Evolutionary conservation across 2,888 invertebrate species (phyloP).

Genomic region (Hyalella azteca): DNA sequence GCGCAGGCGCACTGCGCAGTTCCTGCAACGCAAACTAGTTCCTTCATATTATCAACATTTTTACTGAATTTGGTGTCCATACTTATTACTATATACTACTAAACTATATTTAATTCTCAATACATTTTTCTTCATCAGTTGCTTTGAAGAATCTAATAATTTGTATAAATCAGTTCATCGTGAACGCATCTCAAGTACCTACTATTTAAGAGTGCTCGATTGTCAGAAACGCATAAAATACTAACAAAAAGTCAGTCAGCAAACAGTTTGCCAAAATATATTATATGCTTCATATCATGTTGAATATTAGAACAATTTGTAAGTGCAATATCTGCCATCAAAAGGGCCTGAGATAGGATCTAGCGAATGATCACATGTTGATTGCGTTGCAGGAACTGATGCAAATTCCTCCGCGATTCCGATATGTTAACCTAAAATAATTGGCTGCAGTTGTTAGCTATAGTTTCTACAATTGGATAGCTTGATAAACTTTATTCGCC

Average conservation of each 20-base stretch:
- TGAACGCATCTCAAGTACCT: background rate
- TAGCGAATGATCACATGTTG: no score
- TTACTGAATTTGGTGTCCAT: background rate
- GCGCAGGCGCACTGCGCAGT: slow-evolving; percentile 22
- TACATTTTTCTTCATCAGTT: background rate
- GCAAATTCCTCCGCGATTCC: slow-evolving; percentile 18
- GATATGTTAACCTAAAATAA: background rate
- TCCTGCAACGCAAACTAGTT: slow-evolving; percentile 34
- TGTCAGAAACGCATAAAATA: no score
- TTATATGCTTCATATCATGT: no score
- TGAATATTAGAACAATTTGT: no score
- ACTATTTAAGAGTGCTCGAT: no score
- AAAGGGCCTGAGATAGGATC: no score
- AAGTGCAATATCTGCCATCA: no score
- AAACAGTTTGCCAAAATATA: no score
- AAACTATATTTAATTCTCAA: background rate
- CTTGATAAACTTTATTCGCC: no score
- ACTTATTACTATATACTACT: background rate
- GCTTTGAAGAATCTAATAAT: background rate
- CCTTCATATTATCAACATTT: background rate
- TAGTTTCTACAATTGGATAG: no score
- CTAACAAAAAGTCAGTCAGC: no score
- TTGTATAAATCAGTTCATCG: background rate
- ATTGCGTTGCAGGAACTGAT: slow-evolving; percentile 24
- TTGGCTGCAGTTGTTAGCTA: no score